Conservation (phyloP, 1,140 invertebrate species). For the Steinernema feltiae region DNA sequence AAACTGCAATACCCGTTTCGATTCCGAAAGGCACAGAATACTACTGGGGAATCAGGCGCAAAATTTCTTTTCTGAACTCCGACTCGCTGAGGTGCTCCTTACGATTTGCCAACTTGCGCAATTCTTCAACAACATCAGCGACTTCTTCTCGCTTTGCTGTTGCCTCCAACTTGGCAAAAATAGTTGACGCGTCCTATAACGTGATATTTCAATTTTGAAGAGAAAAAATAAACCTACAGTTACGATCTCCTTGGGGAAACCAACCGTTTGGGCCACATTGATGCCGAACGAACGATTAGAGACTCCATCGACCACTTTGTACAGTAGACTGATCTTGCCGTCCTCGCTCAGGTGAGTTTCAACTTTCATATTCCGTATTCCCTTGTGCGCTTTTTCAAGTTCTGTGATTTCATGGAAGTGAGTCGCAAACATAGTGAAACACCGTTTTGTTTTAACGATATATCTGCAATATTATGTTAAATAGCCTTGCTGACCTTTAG, state of each 20-base stretch:
- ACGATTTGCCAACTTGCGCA: not conserved
- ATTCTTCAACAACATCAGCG: not conserved
- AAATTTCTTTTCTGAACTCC: not conserved
- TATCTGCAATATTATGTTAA: slow-evolving; percentile 73
- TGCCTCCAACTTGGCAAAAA: not conserved
- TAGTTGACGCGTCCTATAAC: not conserved
- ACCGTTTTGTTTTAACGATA: slow-evolving; percentile 79
- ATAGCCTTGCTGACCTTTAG: slow-evolving; percentile 11
- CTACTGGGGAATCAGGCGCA: not conserved
- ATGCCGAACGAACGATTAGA: slow-evolving; percentile 91
- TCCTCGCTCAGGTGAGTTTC: slow-evolving; percentile 14
- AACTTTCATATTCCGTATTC: slow-evolving; percentile 29
- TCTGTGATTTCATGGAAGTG: slow-evolving; percentile 85
- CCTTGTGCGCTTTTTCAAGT: slow-evolving; percentile 22
- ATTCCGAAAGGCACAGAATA: not conserved
- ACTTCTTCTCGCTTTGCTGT: not conserved
- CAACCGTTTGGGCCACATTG: slow-evolving; percentile 80
- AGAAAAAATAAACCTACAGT: slow-evolving; percentile 18
- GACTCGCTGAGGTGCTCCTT: not conserved
- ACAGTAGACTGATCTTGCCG: slow-evolving; percentile 23
- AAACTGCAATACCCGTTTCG: not conserved
- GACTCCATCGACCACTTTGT: slow-evolving; percentile 63
- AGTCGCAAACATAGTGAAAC: slow-evolving; percentile 88
- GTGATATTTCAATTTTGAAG: not conserved
- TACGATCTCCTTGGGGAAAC: slow-evolving; percentile 29